A percentile compares a stretch with the other conserved stretches of the same genome.
phyloP scores from a whole-genome alignment of 2,113 vertebrate genomes.

The Nycticebus coucang region DNA sequence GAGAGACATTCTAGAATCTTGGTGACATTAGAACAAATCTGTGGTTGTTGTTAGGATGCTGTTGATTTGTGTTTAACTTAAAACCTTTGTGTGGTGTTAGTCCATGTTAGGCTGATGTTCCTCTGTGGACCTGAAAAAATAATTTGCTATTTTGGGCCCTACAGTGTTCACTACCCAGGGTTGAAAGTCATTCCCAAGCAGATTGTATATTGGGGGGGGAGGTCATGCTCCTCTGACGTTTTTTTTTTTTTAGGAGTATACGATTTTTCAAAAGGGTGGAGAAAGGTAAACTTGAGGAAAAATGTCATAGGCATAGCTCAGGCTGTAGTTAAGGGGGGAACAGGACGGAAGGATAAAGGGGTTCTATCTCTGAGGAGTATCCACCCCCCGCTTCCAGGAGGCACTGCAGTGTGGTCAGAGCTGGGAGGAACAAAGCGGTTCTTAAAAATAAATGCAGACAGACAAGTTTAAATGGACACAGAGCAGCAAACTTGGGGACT shows the following conservation, averaged over 20 bases:
- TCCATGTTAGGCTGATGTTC: neutral
- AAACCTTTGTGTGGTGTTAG: neutral
- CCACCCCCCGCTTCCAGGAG: neutral
- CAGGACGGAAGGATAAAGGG: neutral
- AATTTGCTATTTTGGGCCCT: neutral
- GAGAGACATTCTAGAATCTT: slow-evolving; percentile 21
- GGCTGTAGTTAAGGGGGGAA: neutral
- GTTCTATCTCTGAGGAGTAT: neutral
- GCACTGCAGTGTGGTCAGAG: neutral
- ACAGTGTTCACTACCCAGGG: neutral
- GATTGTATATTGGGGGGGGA: neutral
- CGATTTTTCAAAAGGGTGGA: slow-evolving; percentile 20
- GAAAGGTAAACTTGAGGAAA: neutral
- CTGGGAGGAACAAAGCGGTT: neutral
- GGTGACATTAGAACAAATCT: neutral
- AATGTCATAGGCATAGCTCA: neutral
- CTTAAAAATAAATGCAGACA: neutral
- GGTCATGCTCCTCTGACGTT: neutral
- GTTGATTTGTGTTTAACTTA: neutral
- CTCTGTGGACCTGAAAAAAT: neutral
- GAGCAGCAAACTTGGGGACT: neutral
- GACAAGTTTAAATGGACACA: neutral
- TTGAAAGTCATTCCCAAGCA: neutral
- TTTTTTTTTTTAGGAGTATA: neutral
- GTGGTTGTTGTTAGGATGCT: neutral